These are phyloP conservation scores for Platyscapa corneri DNA, from an alignment of 1,140 invertebrate genomes.

Conservation along the genomic window DNA sequence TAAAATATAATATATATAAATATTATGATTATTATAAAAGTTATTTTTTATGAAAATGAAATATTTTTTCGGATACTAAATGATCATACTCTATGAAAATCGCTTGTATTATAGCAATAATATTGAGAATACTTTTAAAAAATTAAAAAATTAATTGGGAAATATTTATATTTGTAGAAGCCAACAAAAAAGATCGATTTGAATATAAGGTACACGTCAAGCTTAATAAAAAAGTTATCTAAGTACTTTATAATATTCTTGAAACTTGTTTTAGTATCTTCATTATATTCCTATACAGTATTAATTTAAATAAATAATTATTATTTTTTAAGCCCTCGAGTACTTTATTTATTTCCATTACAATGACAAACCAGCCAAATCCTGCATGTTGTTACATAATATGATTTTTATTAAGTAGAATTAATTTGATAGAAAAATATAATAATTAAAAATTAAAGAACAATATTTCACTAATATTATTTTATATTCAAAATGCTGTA, in stretches of 20 bases:
- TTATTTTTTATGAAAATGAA: not conserved
- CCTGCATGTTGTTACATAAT: slow-evolving; percentile 40
- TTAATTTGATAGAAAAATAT: too few relatives aligned
- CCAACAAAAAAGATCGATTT: slow-evolving; percentile 8
- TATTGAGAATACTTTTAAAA: slow-evolving; percentile 20
- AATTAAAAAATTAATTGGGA: not conserved
- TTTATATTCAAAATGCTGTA: too few relatives aligned
- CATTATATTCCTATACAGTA: slow-evolving; percentile 62
- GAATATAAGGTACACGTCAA: too few relatives aligned
- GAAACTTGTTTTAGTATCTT: slow-evolving; percentile 52
- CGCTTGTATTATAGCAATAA: not conserved
- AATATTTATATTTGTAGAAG: slow-evolving; percentile 38
- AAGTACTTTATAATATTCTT: slow-evolving; percentile 46
- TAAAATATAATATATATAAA: too few relatives aligned
- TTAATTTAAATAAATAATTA: slow-evolving; percentile 68
- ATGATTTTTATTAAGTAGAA: slow-evolving; percentile 1
- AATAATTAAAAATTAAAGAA: too few relatives aligned
- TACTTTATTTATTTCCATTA: slow-evolving; percentile 47
- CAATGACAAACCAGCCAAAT: not conserved
- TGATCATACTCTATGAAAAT: not conserved
- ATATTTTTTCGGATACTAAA: too few relatives aligned
- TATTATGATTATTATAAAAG: not conserved
- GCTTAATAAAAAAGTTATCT: slow-evolving; percentile 21
- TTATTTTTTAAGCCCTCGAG: slow-evolving; percentile 60
- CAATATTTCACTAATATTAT: too few relatives aligned